These are phyloP conservation scores for Eurois occulta DNA, from an alignment of 2,888 invertebrate species.

Conservation along the genomic window DNA sequence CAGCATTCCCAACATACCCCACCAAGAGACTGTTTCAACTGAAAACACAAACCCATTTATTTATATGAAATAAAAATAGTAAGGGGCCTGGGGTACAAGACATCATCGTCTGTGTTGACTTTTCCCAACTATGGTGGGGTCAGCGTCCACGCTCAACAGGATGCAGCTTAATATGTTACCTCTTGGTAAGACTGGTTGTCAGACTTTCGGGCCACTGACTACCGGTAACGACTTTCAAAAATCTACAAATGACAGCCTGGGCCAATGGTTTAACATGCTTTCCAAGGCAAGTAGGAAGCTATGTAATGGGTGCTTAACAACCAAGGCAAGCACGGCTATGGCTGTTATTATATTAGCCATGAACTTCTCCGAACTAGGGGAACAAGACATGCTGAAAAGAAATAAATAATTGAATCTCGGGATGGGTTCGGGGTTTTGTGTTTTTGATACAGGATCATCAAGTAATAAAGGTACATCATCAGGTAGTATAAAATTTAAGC, in stretches of 20 bases:
- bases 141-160: not conserved
- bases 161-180: not conserved
- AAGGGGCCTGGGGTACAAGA: not conserved
- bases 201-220: too few relatives aligned
- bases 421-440: too few relatives aligned
- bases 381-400: not conserved
- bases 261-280: too few relatives aligned
- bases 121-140: not conserved
- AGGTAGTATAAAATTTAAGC: not conserved
- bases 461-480: not conserved
- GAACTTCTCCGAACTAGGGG: not conserved
- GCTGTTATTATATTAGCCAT: not conserved
- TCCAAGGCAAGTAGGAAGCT: not conserved
- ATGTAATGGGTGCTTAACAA: not conserved
- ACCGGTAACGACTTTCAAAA: too few relatives aligned
- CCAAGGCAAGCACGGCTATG: not conserved
- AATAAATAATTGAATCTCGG: not conserved
- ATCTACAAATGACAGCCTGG: too few relatives aligned
- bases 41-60: constrained; percentile 46
- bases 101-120: not conserved
- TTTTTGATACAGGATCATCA: not conserved
- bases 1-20: constrained; percentile 79
- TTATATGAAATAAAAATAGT: not conserved
- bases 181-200: too few relatives aligned
- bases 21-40: constrained; percentile 59